Conservation (phyloP, 2,888 invertebrate genomes). For the Fabriciana adippe region DNA sequence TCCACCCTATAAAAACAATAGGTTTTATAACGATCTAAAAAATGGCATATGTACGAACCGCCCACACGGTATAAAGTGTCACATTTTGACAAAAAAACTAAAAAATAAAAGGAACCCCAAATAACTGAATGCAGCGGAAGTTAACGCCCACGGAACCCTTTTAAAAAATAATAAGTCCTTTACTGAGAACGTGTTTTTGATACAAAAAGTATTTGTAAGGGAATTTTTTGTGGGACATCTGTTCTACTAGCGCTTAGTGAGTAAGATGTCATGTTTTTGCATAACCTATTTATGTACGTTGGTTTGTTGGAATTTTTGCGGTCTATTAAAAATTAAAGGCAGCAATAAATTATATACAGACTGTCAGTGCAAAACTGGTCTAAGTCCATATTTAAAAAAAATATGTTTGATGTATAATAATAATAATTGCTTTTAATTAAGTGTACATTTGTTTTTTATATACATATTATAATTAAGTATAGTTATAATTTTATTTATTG, state of each 20-base stretch:
- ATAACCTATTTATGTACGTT: neutral
- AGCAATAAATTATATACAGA: no score
- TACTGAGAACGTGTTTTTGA: constrained; percentile 29
- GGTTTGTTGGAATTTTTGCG: neutral
- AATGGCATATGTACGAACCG: constrained; percentile 44
- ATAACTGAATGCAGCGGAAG: constrained; percentile 52
- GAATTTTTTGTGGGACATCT: constrained; percentile 36
- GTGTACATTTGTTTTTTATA: no score
- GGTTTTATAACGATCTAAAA: constrained; percentile 18
- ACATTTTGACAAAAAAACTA: constrained; percentile 45
- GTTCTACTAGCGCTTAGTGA: constrained; percentile 26
- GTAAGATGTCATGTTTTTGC: constrained; percentile 26
- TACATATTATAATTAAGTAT: no score
- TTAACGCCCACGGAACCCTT: constrained; percentile 62
- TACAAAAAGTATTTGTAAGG: constrained; percentile 32
- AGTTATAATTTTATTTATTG: no score
- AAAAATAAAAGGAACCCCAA: constrained; percentile 54
- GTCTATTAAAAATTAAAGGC: no score
- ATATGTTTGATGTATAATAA: no score
- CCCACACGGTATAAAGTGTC: constrained; percentile 52
- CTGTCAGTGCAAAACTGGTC: no score
- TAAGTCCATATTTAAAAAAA: no score
- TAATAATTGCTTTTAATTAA: no score
- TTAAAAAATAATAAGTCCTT: constrained; percentile 44
- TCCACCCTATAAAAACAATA: neutral